Evolutionary conservation across 1,140 invertebrate species (phyloP).

Genomic region (Propsilocerus akamusi): DNA sequence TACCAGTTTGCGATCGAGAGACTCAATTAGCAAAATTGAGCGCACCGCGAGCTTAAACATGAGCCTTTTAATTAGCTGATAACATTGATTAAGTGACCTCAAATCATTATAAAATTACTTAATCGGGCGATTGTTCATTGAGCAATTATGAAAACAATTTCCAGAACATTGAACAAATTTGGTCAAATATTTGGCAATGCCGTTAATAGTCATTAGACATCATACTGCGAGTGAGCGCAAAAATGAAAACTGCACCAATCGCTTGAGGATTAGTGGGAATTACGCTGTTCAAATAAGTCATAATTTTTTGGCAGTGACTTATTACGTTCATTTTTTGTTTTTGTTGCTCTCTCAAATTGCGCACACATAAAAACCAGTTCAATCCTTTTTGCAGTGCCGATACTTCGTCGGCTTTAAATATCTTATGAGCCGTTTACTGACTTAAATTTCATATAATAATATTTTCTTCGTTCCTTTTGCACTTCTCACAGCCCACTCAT

Average conservation of each 20-base stretch:
- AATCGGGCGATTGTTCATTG: background rate
- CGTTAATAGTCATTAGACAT: background rate
- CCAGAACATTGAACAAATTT: background rate
- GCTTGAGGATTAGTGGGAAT: no score
- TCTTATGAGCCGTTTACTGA: background rate
- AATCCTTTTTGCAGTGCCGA: background rate
- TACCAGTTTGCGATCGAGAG: no score
- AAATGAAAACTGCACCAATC: no score
- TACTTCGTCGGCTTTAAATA: background rate
- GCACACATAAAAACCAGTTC: background rate
- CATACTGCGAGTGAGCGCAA: no score
- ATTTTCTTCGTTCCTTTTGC: background rate
- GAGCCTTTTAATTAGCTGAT: no score
- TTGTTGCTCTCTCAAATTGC: no score
- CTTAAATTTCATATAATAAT: background rate
- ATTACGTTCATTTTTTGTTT: no score
- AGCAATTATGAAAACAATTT: background rate
- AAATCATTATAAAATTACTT: background rate
- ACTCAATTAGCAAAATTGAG: no score
- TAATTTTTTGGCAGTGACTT: background rate
- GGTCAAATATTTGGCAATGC: background rate
- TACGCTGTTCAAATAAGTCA: constrained; percentile 1
- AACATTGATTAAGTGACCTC: no score
- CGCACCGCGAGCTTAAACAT: no score
- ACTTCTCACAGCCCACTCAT: background rate